These are phyloP conservation scores for Aix galericulata DNA, from an alignment of 2,113 vertebrate species.

Conservation along the genomic window DNA sequence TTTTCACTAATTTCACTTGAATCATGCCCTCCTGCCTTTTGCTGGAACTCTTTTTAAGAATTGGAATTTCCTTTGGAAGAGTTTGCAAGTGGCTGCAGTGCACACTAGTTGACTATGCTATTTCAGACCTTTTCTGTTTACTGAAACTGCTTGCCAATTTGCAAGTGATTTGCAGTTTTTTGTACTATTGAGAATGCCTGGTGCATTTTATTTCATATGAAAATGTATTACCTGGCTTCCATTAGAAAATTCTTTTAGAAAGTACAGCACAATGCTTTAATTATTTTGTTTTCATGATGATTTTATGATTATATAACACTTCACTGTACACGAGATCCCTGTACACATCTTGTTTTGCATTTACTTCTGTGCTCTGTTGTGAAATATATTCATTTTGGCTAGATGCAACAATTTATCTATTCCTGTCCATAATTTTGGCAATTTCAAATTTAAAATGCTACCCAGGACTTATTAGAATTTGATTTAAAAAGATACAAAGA, in stretches of 20 bases:
- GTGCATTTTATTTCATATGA: conserved; percentile 41
- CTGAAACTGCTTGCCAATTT: conserved; percentile 34
- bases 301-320: background rate
- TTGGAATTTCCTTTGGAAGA: conserved; percentile 62
- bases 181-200: conserved; percentile 27
- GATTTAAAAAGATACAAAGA: background rate
- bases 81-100: conserved; percentile 32
- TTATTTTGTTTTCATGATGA: background rate
- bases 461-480: background rate
- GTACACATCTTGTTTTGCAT: background rate
- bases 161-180: conserved; percentile 36
- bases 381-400: background rate
- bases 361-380: background rate
- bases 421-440: background rate
- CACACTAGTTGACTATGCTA: background rate
- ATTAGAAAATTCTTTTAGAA: conserved; percentile 34
- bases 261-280: conserved; percentile 15
- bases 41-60: conserved; percentile 34
- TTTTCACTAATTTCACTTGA: background rate
- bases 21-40: background rate
- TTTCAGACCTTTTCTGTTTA: conserved; percentile 49
- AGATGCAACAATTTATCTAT: background rate
- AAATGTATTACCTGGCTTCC: conserved; percentile 7
- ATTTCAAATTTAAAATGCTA: background rate
- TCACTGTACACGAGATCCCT: background rate